Conservation (phyloP, 2,888 invertebrate species). For the Marasmarcha lunaedactyla region DNA sequence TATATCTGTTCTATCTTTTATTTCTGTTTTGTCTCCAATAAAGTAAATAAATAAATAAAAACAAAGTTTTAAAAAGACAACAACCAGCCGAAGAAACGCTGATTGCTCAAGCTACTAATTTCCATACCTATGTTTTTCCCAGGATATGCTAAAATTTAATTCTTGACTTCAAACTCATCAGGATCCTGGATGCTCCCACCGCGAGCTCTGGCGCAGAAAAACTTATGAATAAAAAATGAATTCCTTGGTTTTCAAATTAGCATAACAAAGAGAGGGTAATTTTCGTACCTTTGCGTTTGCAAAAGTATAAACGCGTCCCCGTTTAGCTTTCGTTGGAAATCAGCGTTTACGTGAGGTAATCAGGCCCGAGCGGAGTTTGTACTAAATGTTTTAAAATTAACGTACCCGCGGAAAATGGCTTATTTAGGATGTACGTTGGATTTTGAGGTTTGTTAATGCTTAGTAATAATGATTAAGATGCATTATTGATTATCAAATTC, state of each 20-base stretch:
- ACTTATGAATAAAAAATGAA: constrained; percentile 71
- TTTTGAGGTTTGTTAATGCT: too few relatives aligned
- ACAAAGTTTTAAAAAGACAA: too few relatives aligned
- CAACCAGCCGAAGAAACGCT: not conserved
- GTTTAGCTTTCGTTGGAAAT: constrained; percentile 54
- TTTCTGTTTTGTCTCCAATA: too few relatives aligned
- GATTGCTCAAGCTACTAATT: not conserved
- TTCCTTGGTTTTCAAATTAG: constrained; percentile 69
- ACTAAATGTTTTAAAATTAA: too few relatives aligned
- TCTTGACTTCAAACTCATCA: constrained; percentile 47
- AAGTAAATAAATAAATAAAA: too few relatives aligned
- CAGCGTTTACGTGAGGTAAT: constrained; percentile 30
- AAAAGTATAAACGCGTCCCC: constrained; percentile 57
- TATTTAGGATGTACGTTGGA: too few relatives aligned
- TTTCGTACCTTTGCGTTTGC: constrained; percentile 58
- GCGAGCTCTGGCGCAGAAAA: constrained; percentile 62
- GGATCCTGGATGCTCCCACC: constrained; percentile 55
- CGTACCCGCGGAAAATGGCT: too few relatives aligned
- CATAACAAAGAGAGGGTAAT: constrained; percentile 68
- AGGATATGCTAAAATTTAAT: constrained; percentile 1
- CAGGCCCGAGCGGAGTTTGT: too few relatives aligned
- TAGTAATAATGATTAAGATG: too few relatives aligned
- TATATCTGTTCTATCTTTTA: too few relatives aligned
- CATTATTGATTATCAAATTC: too few relatives aligned
- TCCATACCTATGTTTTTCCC: not conserved